phyloP scores from a whole-genome alignment of 1,140 invertebrate species.

The Drosophila willistoni region DNA sequence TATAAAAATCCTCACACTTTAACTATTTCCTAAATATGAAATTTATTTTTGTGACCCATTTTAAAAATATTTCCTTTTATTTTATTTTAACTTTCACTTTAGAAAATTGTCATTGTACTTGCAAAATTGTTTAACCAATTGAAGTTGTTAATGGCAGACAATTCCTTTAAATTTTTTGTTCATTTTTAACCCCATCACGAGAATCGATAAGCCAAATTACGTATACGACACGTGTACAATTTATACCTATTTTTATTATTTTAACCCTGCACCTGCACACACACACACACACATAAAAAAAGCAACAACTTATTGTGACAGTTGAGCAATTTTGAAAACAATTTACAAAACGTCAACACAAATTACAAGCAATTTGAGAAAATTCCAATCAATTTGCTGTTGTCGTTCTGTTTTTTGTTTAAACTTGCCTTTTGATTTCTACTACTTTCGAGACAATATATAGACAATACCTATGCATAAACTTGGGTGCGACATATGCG shows the following conservation, averaged over 20 bases:
- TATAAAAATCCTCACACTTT: too few relatives aligned
- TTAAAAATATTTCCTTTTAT: too few relatives aligned
- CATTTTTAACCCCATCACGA: constrained; percentile 12
- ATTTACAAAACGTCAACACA: constrained; percentile 66
- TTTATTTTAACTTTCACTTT: neutral
- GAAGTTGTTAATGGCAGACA: neutral
- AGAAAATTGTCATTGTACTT: neutral
- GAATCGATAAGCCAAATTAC: constrained; percentile 75
- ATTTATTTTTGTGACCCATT: too few relatives aligned
- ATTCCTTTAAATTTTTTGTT: neutral
- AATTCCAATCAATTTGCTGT: constrained; percentile 56
- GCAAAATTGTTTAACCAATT: constrained; percentile 13
- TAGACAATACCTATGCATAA: neutral
- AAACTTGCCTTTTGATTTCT: constrained; percentile 13
- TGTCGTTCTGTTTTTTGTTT: neutral
- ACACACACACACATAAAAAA: neutral
- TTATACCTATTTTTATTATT: constrained; percentile 27
- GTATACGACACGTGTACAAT: constrained; percentile 71
- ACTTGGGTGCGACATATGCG: constrained; percentile 8
- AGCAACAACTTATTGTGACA: constrained; percentile 41
- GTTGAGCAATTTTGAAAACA: constrained; percentile 51
- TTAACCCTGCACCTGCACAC: constrained; percentile 36
- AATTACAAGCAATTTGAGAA: constrained; percentile 65
- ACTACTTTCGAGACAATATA: neutral
- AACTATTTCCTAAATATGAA: too few relatives aligned